Percentiles rank a stretch among this genome's conserved stretches.
Conservation (phyloP, 2,888 invertebrate genomes). For the Chymomyza fuscimana region DNA sequence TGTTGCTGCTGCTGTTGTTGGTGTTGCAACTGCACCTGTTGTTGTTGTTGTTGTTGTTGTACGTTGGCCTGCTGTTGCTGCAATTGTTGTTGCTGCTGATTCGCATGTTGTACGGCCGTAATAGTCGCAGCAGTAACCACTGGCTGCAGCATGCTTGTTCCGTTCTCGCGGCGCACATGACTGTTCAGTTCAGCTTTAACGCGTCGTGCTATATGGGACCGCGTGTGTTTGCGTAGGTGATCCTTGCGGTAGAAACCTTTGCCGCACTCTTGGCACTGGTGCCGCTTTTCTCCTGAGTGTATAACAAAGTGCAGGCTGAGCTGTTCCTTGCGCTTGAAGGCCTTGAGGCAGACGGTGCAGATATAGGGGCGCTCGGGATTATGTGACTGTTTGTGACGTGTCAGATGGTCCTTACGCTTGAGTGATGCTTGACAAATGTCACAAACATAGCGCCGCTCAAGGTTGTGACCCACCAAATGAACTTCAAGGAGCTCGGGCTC, state of each 20-base stretch:
- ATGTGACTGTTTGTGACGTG: conserved; percentile 92
- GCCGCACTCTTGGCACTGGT: conserved; percentile 91
- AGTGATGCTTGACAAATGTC: conserved; percentile 94
- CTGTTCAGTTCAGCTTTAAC: conserved; percentile 85
- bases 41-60: conserved; percentile 64
- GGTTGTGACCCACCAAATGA: conserved; percentile 90
- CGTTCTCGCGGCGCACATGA: conserved; percentile 78
- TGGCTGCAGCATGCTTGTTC: conserved; percentile 78
- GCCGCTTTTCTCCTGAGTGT: conserved; percentile 91
- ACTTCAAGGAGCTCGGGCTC: conserved; percentile 91
- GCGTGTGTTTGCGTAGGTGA: conserved; percentile 90
- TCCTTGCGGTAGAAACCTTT: conserved; percentile 94
- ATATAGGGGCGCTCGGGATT: conserved; percentile 93
- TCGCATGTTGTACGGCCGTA: conserved; percentile 73
- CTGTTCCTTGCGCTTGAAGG: conserved; percentile 93
- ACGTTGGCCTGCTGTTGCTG: conserved; percentile 76
- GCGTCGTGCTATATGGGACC: conserved; percentile 90
- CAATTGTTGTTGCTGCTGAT: conserved; percentile 81
- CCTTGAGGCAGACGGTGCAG: conserved; percentile 91
- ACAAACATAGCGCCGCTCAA: conserved; percentile 91
- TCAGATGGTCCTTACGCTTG: conserved; percentile 92
- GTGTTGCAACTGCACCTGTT: conserved; percentile 67
- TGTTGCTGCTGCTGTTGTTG: conserved; percentile 61
- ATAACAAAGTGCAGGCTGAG: conserved; percentile 93
- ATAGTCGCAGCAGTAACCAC: conserved; percentile 74